Evolutionary conservation across 2,888 invertebrate genomes (phyloP), one percentile per base, ranked within the genome.

Genomic region (Altica lythri): DNA sequence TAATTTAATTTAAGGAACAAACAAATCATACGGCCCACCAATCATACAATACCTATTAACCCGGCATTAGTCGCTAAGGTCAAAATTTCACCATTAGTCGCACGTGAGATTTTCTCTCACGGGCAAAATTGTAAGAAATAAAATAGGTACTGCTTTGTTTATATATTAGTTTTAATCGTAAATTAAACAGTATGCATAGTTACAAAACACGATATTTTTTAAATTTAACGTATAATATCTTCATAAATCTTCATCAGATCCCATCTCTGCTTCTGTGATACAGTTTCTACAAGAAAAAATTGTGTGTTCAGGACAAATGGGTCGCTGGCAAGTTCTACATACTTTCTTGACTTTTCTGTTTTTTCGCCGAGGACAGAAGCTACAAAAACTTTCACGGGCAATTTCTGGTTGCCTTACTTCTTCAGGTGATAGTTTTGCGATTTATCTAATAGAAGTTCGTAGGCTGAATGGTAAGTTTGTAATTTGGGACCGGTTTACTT

Each of bases 241-340:
- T 34, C 16, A 16, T 34, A 16, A 34, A 16, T 34, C 34, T 16
- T 34, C 8, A 16, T 34, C 34, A 34, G 34, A 16, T 34, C 34
- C n/a, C n/a, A n/a, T n/a, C n/a, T n/a, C n/a, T n/a, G n/a, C n/a
- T n/a, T n/a, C n/a, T 12, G 27, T n/a, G 27, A 10, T 9, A 27
- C 34, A 34, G 5, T 3, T 34, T 9, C 34, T 13, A 16, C 34
- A 16, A 14, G 16, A 34, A 34, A 16, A 34, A 14, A 34, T 34
- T 14, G 34, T 34, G 34, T 34, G 34, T 8, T 34, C 34, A 16
- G 34, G 14, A 16, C 34, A 34, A 34, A 34, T 34, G 16, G 34
- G 16, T 34, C 16, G 34, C 16, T 34, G 16, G 34, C 34, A 14
- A 16, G 34, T 16, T 16, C 14, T 16, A 34, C 34, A 34, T 34